A percentile compares a stretch with the other conserved stretches of the same genome.
Evolutionary conservation across 1,140 invertebrate genomes (phyloP).

Genomic region (Holcopasites calliopsidis): DNA sequence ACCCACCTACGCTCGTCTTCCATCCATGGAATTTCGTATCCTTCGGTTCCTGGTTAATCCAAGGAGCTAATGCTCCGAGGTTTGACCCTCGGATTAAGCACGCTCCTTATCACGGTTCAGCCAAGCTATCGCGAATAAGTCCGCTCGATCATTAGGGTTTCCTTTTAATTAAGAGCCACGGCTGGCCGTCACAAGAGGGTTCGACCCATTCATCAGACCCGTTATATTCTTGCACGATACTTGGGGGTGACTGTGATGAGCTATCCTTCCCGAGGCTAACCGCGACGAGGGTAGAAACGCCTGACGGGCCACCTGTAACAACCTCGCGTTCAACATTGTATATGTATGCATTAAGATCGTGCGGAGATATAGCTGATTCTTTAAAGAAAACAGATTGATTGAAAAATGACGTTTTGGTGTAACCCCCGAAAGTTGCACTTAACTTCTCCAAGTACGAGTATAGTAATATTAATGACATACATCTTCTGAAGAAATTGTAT

Average conservation of each 20-base stretch:
- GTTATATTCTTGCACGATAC: constrained; percentile 31
- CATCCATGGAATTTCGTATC: constrained; percentile 1
- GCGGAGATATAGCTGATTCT: background rate
- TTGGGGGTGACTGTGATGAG: constrained; percentile 32
- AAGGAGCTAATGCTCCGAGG: background rate
- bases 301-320: constrained; percentile 47
- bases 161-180: constrained; percentile 39
- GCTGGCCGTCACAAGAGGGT: background rate
- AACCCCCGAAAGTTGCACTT: too few species aligned
- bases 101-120: background rate
- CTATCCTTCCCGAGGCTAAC: constrained; percentile 30
- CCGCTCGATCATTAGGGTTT: constrained; percentile 22
- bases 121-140: constrained; percentile 14
- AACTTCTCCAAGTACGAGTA: too few species aligned
- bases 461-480: too few species aligned
- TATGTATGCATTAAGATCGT: constrained; percentile 30
- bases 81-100: constrained; percentile 14
- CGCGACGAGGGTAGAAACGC: constrained; percentile 46
- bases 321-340: constrained; percentile 37
- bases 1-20: background rate
- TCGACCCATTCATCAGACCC: constrained; percentile 33
- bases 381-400: too few species aligned
- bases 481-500: too few species aligned
- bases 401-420: too few species aligned
- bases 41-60: background rate